These are phyloP conservation scores for Omphaloscelis lunosa DNA, from an alignment of 2,888 invertebrate species.

Conservation along the genomic window DNA sequence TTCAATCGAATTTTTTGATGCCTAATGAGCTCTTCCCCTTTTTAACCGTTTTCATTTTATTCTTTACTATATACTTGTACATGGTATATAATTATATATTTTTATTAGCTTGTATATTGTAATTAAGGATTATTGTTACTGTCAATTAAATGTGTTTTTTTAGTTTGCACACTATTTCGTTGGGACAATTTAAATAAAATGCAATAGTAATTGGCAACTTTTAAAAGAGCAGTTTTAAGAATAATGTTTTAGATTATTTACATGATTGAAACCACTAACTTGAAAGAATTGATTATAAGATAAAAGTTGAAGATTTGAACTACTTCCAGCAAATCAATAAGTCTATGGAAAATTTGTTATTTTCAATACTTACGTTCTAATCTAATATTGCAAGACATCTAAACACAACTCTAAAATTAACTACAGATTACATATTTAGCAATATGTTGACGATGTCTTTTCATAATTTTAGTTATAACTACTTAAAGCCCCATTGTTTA, in stretches of 20 bases:
- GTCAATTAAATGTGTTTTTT: too few relatives aligned
- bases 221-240: background rate
- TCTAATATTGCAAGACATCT: background rate
- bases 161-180: background rate
- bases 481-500: conserved; percentile 29
- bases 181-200: too few relatives aligned
- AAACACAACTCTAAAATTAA: conserved; percentile 7
- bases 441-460: conserved; percentile 27
- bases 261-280: background rate
- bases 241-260: background rate
- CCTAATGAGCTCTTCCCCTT: too few relatives aligned
- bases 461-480: conserved; percentile 10
- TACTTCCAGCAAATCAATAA: background rate
- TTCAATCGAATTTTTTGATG: too few relatives aligned
- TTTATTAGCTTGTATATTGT: too few relatives aligned
- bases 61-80: too few relatives aligned
- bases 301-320: background rate
- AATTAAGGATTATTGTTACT: too few relatives aligned
- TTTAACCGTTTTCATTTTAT: too few relatives aligned
- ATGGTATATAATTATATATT: too few relatives aligned
- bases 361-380: background rate
- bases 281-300: background rate
- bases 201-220: background rate
- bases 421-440: background rate
- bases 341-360: background rate